Conservation (phyloP, 2,888 invertebrate genomes). For the Teinopalpus imperialis region DNA sequence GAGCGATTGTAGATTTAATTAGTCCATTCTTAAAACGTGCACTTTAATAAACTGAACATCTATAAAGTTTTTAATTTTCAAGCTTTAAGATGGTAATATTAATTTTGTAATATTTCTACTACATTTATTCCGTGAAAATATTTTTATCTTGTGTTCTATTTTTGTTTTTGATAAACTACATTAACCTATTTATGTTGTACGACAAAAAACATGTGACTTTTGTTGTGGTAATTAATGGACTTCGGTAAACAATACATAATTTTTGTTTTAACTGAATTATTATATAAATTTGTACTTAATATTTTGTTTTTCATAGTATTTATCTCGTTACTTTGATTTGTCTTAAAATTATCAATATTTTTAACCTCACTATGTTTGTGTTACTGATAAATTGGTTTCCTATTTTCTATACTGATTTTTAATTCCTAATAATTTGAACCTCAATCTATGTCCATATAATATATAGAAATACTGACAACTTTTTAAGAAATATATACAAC, state of each 20-base stretch:
- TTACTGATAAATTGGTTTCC: too few species aligned
- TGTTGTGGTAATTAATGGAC: constrained; percentile 14
- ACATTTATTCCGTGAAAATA: not conserved
- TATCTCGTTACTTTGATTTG: too few species aligned
- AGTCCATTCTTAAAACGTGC: constrained; percentile 18
- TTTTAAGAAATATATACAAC: too few species aligned
- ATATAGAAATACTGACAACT: too few species aligned
- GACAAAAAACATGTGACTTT: constrained; percentile 23
- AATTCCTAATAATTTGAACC: too few species aligned
- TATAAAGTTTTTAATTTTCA: not conserved
- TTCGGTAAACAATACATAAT: not conserved
- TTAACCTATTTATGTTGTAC: constrained; percentile 18
- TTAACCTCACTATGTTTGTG: too few species aligned
- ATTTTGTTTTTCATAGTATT: too few species aligned
- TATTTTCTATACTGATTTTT: too few species aligned
- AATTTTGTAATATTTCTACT: constrained; percentile 4
- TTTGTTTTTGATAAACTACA: constrained; percentile 17
- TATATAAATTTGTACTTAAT: too few species aligned
- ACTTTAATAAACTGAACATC: not conserved
- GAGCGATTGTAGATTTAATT: constrained; percentile 23
- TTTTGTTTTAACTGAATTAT: too few species aligned
- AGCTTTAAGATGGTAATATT: constrained; percentile 20
- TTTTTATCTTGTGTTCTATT: constrained; percentile 3
- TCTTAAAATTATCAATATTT: too few species aligned
- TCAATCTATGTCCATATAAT: too few species aligned